phyloP scores from a whole-genome alignment of 2,888 invertebrate species.

The Tachina lurida region DNA sequence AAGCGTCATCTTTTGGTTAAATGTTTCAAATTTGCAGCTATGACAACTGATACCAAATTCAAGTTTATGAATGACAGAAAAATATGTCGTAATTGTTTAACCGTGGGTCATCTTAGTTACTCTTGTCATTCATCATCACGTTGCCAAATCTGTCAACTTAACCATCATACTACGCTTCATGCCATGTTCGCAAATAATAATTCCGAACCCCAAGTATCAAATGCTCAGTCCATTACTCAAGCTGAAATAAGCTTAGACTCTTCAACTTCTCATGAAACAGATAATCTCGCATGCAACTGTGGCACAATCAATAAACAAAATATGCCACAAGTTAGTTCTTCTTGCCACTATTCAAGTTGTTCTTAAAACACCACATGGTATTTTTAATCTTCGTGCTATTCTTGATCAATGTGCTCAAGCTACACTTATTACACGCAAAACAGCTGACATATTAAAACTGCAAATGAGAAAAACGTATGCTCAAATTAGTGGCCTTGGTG shows the following conservation, averaged over 20 bases:
- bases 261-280: neutral
- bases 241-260: neutral
- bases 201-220: neutral
- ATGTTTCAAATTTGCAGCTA: too few species aligned
- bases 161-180: neutral
- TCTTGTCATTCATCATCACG: too few species aligned
- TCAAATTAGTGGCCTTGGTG: constrained; percentile 50
- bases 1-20: too few species aligned
- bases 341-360: constrained; percentile 46
- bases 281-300: neutral
- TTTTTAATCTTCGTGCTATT: constrained; percentile 28
- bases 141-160: too few species aligned
- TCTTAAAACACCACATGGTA: constrained; percentile 16
- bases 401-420: too few species aligned
- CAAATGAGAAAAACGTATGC: constrained; percentile 19
- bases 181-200: neutral
- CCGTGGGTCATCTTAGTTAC: too few species aligned
- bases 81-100: too few species aligned
- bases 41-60: too few species aligned
- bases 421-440: constrained; percentile 44
- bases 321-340: too few species aligned
- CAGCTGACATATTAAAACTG: constrained; percentile 40
- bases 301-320: too few species aligned
- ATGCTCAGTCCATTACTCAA: neutral
- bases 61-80: too few species aligned